Evolutionary conservation across 2,797 vertebrate species (phyloP).

Genomic region (Geotrypetes seraphini): DNA sequence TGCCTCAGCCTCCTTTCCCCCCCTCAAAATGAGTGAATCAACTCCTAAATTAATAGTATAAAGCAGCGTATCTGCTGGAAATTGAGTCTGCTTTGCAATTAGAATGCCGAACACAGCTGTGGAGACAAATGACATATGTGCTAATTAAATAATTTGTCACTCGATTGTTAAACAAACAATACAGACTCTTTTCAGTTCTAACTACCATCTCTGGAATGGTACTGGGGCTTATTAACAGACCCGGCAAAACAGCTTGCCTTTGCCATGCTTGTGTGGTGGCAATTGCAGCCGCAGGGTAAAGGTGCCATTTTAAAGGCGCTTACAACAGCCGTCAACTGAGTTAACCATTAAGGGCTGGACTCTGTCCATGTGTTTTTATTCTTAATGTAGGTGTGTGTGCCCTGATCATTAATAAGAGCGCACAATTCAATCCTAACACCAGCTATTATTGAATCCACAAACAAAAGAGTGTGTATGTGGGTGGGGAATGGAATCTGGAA

Average conservation of each 20-base stretch:
- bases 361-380: no score
- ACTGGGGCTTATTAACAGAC: constrained; percentile 38
- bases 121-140: constrained; percentile 57
- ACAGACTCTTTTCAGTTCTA: constrained; percentile 42
- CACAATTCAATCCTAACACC: no score
- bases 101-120: constrained; percentile 55
- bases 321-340: constrained; percentile 7
- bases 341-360: no score
- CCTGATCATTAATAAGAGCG: no score
- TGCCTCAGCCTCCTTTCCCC: no score
- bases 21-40: no score
- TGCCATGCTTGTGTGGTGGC: constrained; percentile 11
- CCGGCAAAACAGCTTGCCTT: constrained; percentile 23
- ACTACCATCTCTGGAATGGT: constrained; percentile 31
- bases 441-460: no score
- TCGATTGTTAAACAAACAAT: constrained; percentile 62
- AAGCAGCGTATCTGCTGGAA: constrained; percentile 47
- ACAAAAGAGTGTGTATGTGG: no score
- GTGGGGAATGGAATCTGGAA: no score
- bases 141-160: constrained; percentile 73
- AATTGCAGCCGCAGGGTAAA: constrained; percentile 1
- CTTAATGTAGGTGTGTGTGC: no score
- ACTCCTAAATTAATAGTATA: constrained; percentile 44
- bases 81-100: constrained; percentile 56
- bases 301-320: constrained; percentile 8